These are phyloP conservation scores for Thera obeliscata DNA, from an alignment of 2,888 invertebrate species.

Conservation along the genomic window DNA sequence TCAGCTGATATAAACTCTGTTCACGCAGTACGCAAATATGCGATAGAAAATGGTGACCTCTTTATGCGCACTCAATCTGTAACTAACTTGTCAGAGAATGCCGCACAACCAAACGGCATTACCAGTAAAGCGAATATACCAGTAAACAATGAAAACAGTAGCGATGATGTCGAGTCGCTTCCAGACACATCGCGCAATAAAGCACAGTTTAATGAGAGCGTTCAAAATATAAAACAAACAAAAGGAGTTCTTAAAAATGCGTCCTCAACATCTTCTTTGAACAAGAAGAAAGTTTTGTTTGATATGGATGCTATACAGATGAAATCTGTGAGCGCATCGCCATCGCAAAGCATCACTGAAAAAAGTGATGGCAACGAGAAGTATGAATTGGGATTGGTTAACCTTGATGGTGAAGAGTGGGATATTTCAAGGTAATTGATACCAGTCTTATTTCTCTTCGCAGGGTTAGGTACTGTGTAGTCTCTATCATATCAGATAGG, in stretches of 20 bases:
- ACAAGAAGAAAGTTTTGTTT: conserved; percentile 87
- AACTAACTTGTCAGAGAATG: conserved; percentile 49
- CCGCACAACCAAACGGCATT: conserved; percentile 3
- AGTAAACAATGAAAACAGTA: conserved; percentile 49
- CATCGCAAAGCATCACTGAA: conserved; percentile 78
- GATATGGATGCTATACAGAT: conserved; percentile 85
- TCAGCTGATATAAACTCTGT: conserved; percentile 58
- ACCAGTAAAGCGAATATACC: conserved; percentile 3
- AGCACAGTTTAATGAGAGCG: conserved; percentile 57
- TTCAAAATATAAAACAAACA: conserved; percentile 61
- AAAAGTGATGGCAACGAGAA: conserved; percentile 70
- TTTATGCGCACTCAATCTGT: conserved; percentile 59
- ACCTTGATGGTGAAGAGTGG: conserved; percentile 80
- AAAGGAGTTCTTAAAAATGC: conserved; percentile 86
- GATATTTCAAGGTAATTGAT: conserved; percentile 79
- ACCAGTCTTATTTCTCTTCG: background rate
- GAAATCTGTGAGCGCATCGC: conserved; percentile 81
- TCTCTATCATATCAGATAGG: no score
- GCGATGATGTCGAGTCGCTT: conserved; percentile 60
- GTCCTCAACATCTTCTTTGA: conserved; percentile 80
- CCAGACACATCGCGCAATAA: conserved; percentile 55
- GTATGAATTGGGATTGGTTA: conserved; percentile 68
- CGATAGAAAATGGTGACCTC: conserved; percentile 47
- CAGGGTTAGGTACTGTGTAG: no score
- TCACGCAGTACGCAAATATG: conserved; percentile 50